Evolutionary conservation across 30 jellyfish, hydroid and myxozoan species (phyloP), one percentile per base, ranked within the genome.

Genomic region (Hydractinia echinata): DNA sequence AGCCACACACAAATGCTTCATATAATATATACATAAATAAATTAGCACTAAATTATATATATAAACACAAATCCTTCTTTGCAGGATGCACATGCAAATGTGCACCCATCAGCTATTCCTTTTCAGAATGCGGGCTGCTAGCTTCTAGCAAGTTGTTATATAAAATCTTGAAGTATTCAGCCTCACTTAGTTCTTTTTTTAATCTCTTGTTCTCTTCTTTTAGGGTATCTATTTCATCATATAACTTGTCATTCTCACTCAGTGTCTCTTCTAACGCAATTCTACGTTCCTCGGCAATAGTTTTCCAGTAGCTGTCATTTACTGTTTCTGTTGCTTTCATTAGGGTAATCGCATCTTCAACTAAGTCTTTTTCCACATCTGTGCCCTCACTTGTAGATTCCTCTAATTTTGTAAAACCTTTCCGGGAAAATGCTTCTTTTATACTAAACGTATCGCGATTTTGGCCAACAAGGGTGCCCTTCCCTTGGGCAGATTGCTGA

Each of bases 231-330:
- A 86, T 71, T 54, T 82, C 95, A 78, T 72, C 90, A 76, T 85
- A 85, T 19, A 91, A 88, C 67, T 91, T 89, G 64, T 91, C 97
- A 56, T 91, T 91, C 66, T 91, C 97, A 16, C 55, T 51, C 72
- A 91, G 85, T 8, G 95, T 66, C 78, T 91, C 97, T 83, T 91
- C 97, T 79, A 91, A 83, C 7, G 97, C 97, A 13, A 66, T 4
- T 79, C 97, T 81, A 53, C 97, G 61, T 67, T 91, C 88, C 79
- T 91, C 97, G 5, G 97, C 95, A 51, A 91, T 82, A 13, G 66
- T 86, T 79, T 85, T 82, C 90, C 84, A 85, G 67, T 85, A 90
- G 8, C 56, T 77, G 20, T 84, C 88, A 16, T 83, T 93, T 54
- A 78, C 79, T 3, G 90, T 85, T 10, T 93, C 94, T 39, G 91